A percentile compares a stretch with the other conserved stretches of the same genome.
phyloP scores from a whole-genome alignment of 2,797 vertebrate genomes.

The Acropternis orthonyx region DNA sequence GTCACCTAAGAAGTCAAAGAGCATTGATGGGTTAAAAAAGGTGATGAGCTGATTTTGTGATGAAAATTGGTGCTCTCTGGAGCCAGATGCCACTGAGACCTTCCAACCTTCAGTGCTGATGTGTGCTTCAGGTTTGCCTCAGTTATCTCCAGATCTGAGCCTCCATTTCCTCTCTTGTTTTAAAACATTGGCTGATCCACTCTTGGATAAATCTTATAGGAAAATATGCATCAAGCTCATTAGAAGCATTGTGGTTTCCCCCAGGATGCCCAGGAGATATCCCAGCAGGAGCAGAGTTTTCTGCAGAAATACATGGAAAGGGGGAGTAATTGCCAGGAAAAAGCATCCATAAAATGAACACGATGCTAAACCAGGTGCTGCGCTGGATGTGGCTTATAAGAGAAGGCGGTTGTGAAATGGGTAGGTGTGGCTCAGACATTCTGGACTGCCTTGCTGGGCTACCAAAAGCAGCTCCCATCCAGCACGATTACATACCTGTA shows the following conservation, averaged over 20 bases:
- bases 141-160: background rate
- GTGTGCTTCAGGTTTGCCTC: background rate
- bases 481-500: accelerated
- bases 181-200: background rate
- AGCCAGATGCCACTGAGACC: background rate
- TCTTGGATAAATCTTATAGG: background rate
- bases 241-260: background rate
- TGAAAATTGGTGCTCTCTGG: background rate
- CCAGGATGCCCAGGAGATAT: background rate
- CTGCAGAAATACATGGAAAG: background rate
- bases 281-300: background rate
- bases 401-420: background rate
- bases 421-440: background rate
- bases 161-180: background rate
- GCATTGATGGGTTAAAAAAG: background rate
- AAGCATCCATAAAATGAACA: background rate
- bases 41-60: background rate
- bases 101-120: background rate
- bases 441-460: background rate
- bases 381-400: background rate
- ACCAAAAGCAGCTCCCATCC: background rate
- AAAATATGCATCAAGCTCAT: background rate
- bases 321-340: background rate
- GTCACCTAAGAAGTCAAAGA: background rate
- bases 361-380: background rate